A percentile compares a stretch with the other conserved stretches of the same genome.
Evolutionary conservation across 1,140 invertebrate species (phyloP).

Genomic region (Drosophila setifemur): DNA sequence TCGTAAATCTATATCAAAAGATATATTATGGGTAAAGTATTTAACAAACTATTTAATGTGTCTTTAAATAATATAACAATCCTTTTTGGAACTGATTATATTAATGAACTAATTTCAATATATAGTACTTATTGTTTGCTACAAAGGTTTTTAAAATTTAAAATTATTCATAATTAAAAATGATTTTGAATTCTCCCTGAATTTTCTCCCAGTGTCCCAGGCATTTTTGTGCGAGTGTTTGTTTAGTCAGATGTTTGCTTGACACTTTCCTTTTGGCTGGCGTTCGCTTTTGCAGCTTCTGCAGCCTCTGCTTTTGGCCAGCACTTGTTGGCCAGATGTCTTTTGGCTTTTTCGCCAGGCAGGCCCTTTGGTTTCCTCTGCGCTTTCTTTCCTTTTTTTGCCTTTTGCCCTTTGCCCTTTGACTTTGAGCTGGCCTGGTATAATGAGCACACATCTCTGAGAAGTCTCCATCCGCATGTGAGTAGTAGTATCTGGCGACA

Average conservation of each 20-base stretch:
- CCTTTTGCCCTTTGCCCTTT: slow-evolving; percentile 35
- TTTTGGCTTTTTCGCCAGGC: slow-evolving; percentile 5
- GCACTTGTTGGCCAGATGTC: slow-evolving; percentile 61
- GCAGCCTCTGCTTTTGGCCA: slow-evolving; percentile 48
- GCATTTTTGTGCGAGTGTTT: slow-evolving; percentile 20
- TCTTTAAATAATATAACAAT: no score
- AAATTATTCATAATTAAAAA: no score
- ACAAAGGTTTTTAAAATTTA: no score
- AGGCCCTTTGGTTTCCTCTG: neutral
- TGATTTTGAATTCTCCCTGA: no score
- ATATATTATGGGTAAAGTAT: no score
- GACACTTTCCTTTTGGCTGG: slow-evolving; percentile 67
- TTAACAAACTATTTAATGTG: no score
- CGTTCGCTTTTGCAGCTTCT: slow-evolving; percentile 11
- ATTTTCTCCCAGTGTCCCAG: neutral
- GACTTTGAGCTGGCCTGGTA: slow-evolving; percentile 55
- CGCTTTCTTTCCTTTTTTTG: slow-evolving; percentile 14
- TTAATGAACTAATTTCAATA: no score
- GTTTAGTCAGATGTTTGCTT: slow-evolving; percentile 66
- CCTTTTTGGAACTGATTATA: no score
- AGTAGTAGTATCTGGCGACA: slow-evolving; percentile 45
- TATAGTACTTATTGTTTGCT: no score
- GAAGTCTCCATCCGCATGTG: slow-evolving; percentile 25
- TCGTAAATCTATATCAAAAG: no score
- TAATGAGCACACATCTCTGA: slow-evolving; percentile 64